These are phyloP conservation scores for Tangara arthus DNA, from an alignment of 2,797 vertebrate genomes.

Conservation along the genomic window DNA sequence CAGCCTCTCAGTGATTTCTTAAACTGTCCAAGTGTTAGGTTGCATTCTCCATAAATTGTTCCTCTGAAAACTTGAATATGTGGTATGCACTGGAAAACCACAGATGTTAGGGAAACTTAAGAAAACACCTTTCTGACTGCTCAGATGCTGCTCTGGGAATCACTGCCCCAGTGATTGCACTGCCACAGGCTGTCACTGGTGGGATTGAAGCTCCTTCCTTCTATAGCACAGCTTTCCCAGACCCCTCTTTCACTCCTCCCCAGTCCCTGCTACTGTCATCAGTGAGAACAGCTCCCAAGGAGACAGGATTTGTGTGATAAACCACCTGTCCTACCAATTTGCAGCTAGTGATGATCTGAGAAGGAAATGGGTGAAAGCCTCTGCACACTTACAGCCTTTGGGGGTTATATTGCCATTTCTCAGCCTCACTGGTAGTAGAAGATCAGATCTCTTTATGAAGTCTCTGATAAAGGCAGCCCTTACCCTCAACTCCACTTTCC, in stretches of 20 bases:
- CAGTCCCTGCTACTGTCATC: not conserved
- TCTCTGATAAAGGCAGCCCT: not conserved
- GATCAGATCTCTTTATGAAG: not conserved
- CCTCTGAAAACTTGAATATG: not conserved
- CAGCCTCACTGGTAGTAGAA: not conserved
- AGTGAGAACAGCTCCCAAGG: rapidly evolving
- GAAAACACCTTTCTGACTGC: not conserved
- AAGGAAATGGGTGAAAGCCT: not conserved
- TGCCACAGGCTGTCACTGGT: not conserved
- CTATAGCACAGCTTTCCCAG: not conserved
- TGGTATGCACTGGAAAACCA: not conserved
- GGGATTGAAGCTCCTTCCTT: not conserved
- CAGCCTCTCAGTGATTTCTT: not conserved
- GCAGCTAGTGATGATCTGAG: not conserved
- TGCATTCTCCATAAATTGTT: not conserved
- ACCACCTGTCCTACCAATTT: not conserved
- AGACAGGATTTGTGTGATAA: not conserved
- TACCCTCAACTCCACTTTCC: not conserved
- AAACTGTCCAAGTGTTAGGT: not conserved
- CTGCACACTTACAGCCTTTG: rapidly evolving
- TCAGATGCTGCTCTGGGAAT: not conserved
- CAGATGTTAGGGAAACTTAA: not conserved
- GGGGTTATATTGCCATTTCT: not conserved
- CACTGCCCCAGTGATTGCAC: not conserved
- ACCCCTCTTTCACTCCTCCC: not conserved